phyloP scores from a whole-genome alignment of 2,113 vertebrate species.

The Carlito syrichta region DNA sequence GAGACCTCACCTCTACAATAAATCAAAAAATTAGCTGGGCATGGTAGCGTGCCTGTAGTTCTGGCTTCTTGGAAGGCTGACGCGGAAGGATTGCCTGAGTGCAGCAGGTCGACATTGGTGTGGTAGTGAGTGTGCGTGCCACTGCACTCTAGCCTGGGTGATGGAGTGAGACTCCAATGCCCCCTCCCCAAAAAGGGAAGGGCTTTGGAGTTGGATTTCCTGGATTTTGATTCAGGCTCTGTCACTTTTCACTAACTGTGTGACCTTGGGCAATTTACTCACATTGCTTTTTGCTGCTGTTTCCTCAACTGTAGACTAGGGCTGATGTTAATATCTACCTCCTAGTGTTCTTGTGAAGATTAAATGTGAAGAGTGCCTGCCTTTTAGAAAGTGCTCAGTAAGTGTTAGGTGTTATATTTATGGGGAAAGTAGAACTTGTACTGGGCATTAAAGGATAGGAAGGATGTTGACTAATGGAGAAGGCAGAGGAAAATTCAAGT shows the following conservation, averaged over 20 bases:
- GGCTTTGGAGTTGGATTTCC: neutral
- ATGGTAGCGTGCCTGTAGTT: too few species aligned
- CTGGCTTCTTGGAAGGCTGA: too few species aligned
- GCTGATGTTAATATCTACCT: neutral
- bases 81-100: too few species aligned
- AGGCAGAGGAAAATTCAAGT: neutral
- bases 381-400: neutral
- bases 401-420: neutral
- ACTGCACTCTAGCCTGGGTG: too few species aligned
- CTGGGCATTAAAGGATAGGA: neutral
- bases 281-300: neutral
- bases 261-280: neutral
- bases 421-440: neutral
- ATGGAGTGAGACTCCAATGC: too few species aligned
- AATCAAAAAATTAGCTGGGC: too few species aligned
- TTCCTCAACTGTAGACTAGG: slow-evolving; percentile 2
- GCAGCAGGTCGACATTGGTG: too few species aligned
- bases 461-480: neutral
- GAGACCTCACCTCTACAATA: too few species aligned
- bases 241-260: neutral
- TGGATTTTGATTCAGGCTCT: neutral
- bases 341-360: neutral
- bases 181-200: neutral
- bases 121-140: too few species aligned
- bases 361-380: neutral